These are phyloP conservation scores for Dryomyza anilis DNA, from an alignment of 2,888 invertebrate species.

Conservation along the genomic window DNA sequence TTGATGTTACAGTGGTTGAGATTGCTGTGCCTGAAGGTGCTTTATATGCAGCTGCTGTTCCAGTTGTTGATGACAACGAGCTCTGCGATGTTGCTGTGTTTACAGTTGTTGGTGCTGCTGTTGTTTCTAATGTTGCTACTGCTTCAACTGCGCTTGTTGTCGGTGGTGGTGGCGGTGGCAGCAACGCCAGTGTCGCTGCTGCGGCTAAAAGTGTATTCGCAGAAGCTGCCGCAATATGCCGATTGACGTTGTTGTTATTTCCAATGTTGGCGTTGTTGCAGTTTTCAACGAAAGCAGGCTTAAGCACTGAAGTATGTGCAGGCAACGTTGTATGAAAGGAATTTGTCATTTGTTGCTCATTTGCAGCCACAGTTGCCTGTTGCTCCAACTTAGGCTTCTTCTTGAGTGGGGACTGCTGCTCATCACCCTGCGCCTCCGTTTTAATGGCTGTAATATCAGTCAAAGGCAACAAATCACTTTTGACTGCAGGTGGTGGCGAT, in stretches of 20 bases:
- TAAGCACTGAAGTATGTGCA: conserved; percentile 23
- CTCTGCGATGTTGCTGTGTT: not conserved
- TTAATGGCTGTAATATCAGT: not conserved
- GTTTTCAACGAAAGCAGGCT: conserved; percentile 8
- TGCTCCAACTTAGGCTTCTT: conserved; percentile 45
- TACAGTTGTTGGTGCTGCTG: conserved; percentile 3
- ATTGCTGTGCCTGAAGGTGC: not conserved
- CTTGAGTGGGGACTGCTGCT: conserved; percentile 35
- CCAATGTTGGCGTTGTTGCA: no score
- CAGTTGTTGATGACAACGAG: not conserved
- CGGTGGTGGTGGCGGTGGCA: conserved; percentile 5
- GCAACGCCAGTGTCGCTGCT: not conserved
- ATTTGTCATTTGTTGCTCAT: no score
- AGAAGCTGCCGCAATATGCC: not conserved
- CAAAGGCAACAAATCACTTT: no score
- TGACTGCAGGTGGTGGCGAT: no score
- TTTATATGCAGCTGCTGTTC: conserved; percentile 11
- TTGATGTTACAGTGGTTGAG: no score
- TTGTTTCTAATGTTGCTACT: not conserved
- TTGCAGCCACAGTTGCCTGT: no score
- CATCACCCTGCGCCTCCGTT: not conserved
- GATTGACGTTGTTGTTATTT: no score
- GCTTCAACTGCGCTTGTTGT: not conserved
- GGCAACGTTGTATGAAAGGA: no score
- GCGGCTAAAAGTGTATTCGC: not conserved